Evolutionary conservation across 2,113 vertebrate genomes (phyloP).

Genomic region (Haemorhous mexicanus): DNA sequence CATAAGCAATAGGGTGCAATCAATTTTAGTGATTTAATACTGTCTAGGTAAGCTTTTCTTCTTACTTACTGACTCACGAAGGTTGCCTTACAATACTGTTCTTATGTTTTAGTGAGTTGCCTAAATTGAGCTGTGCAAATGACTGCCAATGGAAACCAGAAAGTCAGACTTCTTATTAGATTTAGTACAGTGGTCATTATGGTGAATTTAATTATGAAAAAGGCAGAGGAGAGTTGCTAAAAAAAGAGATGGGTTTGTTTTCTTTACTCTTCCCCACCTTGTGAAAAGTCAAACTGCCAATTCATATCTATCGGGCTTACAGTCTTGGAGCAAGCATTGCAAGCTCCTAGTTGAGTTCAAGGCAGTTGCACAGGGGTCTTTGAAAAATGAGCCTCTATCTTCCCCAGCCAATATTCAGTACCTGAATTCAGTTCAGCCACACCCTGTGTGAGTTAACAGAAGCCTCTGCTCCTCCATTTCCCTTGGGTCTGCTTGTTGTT

Average conservation of each 20-base stretch:
- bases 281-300: neutral
- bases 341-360: neutral
- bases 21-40: constrained; percentile 23
- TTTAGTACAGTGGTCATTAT: constrained; percentile 11
- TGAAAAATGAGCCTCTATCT: neutral
- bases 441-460: neutral
- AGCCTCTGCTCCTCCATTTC: neutral
- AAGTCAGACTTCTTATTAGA: neutral
- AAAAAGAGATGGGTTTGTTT: neutral
- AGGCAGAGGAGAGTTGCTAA: neutral
- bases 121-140: neutral
- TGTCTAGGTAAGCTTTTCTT: constrained; percentile 26
- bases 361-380: neutral
- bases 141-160: constrained; percentile 8
- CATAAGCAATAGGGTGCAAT: neutral
- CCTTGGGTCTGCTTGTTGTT: neutral
- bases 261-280: neutral
- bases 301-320: neutral
- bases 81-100: neutral
- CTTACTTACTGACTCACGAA: neutral
- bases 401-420: neutral
- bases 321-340: neutral
- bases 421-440: neutral
- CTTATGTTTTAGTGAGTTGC: neutral
- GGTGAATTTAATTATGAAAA: neutral